Percentiles rank a stretch among this genome's conserved stretches.
phyloP scores from a whole-genome alignment of 2,113 vertebrate genomes.

The Pardalotus punctatus region DNA sequence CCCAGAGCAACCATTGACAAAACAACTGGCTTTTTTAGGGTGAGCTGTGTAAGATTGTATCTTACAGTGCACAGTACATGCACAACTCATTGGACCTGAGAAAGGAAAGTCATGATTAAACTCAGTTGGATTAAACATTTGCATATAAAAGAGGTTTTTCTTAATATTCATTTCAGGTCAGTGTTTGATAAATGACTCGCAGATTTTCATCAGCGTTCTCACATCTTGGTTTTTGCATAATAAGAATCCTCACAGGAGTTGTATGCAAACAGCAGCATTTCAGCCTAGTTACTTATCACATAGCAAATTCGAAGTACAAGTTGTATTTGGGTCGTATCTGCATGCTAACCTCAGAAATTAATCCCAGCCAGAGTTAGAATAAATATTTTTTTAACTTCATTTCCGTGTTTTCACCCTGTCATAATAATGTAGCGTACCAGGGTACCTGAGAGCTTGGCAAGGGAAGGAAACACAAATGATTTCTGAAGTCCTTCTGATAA shows the following conservation, averaged over 20 bases:
- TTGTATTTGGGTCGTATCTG: neutral
- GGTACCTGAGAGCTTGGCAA: neutral
- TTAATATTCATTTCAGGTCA: constrained; percentile 58
- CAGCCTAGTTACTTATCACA: neutral
- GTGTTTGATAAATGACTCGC: constrained; percentile 45
- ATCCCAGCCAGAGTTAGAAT: neutral
- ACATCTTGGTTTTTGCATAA: constrained; percentile 40
- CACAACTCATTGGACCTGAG: neutral
- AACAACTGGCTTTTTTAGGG: neutral
- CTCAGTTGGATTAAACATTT: constrained; percentile 14
- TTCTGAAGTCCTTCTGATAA: neutral
- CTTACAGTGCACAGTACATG: neutral
- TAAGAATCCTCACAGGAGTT: constrained; percentile 15
- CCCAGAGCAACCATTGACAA: constrained; percentile 23
- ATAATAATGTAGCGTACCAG: neutral
- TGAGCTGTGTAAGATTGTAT: neutral
- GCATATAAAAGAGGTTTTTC: constrained; percentile 58
- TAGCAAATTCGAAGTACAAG: neutral
- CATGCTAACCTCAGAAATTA: neutral
- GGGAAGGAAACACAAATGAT: neutral
- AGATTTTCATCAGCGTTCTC: constrained; percentile 52
- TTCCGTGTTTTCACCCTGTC: neutral
- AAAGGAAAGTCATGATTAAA: constrained; percentile 41
- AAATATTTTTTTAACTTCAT: neutral
- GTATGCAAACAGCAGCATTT: constrained; percentile 11